Base-by-base conservation (phyloP, 2,888 invertebrate genomes). In the Lucinisca nassula region DNA sequence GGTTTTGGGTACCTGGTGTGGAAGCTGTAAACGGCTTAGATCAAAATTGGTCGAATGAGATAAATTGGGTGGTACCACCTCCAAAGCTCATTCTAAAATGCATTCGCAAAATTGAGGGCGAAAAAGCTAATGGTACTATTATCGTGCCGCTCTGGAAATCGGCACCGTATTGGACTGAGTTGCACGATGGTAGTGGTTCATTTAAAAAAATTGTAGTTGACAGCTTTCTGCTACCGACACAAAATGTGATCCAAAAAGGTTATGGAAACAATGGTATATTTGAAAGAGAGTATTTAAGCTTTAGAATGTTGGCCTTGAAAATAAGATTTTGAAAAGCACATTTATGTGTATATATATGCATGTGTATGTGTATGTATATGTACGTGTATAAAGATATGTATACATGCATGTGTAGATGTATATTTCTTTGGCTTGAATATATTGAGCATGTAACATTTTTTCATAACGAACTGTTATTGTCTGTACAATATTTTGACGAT, bases 141-240 rank as follows among this genome's bases (percentile, higher is more conserved):
- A 38, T 74, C 12, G 74, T 74, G 17, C 74, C 74, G 6, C 21
- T 37, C 21, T 74, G 74, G 74, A 74, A 74, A 6, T 74, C 74
- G 17, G 74, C 74, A 21, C 74, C 74, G 17, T 74, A 35, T 74
- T 74, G 74, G 74, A 4, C 38, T 10, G 14, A 24, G 17, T 38
- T 74, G 10, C 12, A 24, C 21, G 35, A 37, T 21, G 38, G 38
- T 38, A 14, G 35, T 2, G 74, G 74, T 38, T 21, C 3, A 10
- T 74, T 74, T 61, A n/a, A 12, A 10, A 14, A 8, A 8, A 10
- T 24, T 10, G n/a, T 61, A 45, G 45, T 14, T 8, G 10, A 45
- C 8, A 14, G 10, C 45, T 8, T 12, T 8, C 10, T 45, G 8
- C 45, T 45, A 12, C 45, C 45, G 8, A 12, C 14, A 12, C 45